Evolutionary conservation across 2,113 vertebrate species (phyloP).

Genomic region (Notarius lentiginosus): DNA sequence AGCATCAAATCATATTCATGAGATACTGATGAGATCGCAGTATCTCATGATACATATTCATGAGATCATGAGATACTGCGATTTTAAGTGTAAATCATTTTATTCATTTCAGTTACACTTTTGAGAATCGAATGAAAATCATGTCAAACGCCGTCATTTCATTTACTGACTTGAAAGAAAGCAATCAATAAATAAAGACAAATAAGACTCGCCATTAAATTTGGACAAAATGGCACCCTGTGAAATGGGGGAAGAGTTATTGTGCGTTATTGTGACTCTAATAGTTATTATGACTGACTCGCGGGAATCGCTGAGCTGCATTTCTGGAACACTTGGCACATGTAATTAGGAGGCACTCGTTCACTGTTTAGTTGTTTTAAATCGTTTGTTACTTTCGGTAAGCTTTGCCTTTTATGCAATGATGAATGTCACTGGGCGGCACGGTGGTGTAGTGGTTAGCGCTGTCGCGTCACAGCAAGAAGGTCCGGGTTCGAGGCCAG

Average conservation of each 20-base stretch:
- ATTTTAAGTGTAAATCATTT: not conserved
- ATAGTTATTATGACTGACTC: not conserved
- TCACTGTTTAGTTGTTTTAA: not conserved
- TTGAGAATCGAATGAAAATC: not conserved
- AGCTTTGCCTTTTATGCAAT: not conserved
- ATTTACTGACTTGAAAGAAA: not conserved
- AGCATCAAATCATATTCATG: not conserved
- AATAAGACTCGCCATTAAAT: not conserved
- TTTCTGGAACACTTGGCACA: not conserved
- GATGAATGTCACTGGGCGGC: no score
- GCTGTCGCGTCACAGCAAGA: no score
- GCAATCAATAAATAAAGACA: not conserved
- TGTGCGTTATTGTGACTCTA: not conserved
- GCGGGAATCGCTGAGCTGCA: not conserved
- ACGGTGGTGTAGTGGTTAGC: no score
- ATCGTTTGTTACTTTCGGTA: not conserved
- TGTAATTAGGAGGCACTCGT: not conserved
- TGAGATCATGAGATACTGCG: not conserved
- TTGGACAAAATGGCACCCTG: not conserved
- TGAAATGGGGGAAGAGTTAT: not conserved
- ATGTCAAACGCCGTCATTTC: not conserved
- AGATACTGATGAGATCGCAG: no score
- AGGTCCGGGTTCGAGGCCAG: no score
- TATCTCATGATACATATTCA: no score
- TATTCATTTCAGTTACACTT: not conserved